A percentile compares a stretch with the other conserved stretches of the same genome.
phyloP scores from a whole-genome alignment of 2,113 vertebrate species.

The Austrofundulus limnaeus region DNA sequence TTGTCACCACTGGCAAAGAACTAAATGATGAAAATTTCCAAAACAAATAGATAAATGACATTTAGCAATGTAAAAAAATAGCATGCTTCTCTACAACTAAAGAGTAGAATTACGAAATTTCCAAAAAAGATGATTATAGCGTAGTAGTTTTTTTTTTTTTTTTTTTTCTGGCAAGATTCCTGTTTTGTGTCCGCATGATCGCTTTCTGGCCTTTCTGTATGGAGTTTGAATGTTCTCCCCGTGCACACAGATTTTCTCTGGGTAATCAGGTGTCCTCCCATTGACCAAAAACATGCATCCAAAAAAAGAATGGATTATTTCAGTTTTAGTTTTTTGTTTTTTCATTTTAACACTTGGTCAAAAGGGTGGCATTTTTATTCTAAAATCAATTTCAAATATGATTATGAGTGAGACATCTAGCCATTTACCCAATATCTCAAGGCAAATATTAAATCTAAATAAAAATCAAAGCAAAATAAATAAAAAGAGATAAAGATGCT shows the following conservation, averaged over 20 bases:
- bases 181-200: too few species aligned
- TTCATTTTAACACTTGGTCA: neutral
- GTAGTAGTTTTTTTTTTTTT: too few species aligned
- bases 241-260: too few species aligned
- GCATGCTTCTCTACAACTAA: neutral
- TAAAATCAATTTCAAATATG: neutral
- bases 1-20: constrained; percentile 12
- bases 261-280: too few species aligned
- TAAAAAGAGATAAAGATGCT: neutral
- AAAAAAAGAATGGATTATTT: neutral
- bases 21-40: constrained; percentile 15
- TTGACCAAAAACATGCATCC: too few species aligned
- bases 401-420: neutral
- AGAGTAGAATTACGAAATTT: too few species aligned
- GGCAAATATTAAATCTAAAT: neutral
- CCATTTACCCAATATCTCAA: neutral
- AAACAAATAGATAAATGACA: neutral
- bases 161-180: too few species aligned
- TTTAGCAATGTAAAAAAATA: constrained; percentile 1
- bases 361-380: neutral
- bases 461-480: neutral
- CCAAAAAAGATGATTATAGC: too few species aligned
- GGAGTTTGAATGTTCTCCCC: too few species aligned
- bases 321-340: constrained; percentile 5
- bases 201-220: too few species aligned